Base-by-base conservation (phyloP, 2,113 vertebrate species). In the Neodon shergylaensis region DNA sequence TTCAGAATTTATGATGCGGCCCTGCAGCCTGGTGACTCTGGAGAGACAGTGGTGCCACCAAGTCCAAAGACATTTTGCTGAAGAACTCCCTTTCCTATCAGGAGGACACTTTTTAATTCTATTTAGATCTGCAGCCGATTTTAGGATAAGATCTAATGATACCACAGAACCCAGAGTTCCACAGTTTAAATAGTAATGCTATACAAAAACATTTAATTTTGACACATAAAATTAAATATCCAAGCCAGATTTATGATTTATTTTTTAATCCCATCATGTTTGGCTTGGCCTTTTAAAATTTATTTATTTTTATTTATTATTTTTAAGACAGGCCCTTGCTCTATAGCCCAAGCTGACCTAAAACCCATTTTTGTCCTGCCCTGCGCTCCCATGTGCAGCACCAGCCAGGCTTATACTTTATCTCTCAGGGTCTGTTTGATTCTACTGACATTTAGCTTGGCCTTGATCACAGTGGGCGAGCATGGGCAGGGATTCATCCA, bases 121-220 rank as follows among this genome's bases (percentile, higher is more conserved):
- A 1, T 63, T 83, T 9, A 39, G 54, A 58, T 73, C 63, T 90
- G 68, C 17, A 47, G 21, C 49, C 52, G 26, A 52, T 85, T 72
- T 49, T 74, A 73, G 33, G 65, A 16, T 79, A 36, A 26, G 33
- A 84, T 72, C 63, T 22, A n/a, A 14, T 65, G 47, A 81, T 52
- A 13, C 58, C 66, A 44, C 1, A 28, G 66, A 92, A 61, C 10
- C 31, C 44, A 87, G 0, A n/a, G n/a, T 65, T 66, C 63, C 70
- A n/a, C 16, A 61, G n/a, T 42, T 92, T 94, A 65, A 85, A 66
- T 93, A 84, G 68, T 95, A 85, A 88, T 88, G n/a, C 36, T 52
- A 65, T 42, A 54, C n/a, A 42, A 12, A 87, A 88, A n/a, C 26
- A 91, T n/a, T n/a, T n/a, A n/a, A n/a, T n/a, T n/a, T 63, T 84